Conservation (phyloP, 1,140 invertebrate genomes). For the Cherax destructor region DNA sequence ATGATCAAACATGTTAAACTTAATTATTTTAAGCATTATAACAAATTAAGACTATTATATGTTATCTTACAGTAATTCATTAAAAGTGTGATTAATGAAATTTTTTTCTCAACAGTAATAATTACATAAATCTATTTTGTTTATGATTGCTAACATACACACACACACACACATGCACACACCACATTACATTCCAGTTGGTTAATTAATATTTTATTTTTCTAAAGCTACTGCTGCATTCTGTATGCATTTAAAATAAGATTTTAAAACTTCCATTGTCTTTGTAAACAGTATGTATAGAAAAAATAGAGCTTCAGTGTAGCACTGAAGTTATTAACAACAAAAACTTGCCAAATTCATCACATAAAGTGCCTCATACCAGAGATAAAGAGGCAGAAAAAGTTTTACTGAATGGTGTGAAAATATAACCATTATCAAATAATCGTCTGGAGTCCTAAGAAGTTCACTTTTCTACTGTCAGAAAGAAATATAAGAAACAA, state of each 20-base stretch:
- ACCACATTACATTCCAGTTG: background rate
- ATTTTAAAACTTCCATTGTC: background rate
- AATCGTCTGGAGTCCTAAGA: background rate
- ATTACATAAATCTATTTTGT: background rate
- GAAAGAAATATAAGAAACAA: conserved; percentile 1
- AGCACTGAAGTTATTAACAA: background rate
- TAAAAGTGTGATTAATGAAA: background rate
- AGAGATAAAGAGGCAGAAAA: background rate
- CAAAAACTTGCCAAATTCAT: conserved; percentile 6
- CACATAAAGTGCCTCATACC: background rate
- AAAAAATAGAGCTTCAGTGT: conserved; percentile 1
- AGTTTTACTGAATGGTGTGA: background rate
- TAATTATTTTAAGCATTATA: background rate
- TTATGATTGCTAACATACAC: background rate
- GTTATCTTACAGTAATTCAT: background rate
- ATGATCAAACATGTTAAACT: background rate
- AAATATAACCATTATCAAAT: conserved; percentile 1
- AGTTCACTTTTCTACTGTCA: conserved; percentile 10
- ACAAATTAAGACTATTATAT: background rate
- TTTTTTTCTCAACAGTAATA: background rate
- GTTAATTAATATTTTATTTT: background rate
- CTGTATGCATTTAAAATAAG: background rate
- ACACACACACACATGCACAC: background rate
- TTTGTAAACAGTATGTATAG: background rate
- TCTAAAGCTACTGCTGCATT: conserved; percentile 7